Base-by-base conservation (phyloP, 2,113 vertebrate species). In the Sisor rabdophorus region DNA sequence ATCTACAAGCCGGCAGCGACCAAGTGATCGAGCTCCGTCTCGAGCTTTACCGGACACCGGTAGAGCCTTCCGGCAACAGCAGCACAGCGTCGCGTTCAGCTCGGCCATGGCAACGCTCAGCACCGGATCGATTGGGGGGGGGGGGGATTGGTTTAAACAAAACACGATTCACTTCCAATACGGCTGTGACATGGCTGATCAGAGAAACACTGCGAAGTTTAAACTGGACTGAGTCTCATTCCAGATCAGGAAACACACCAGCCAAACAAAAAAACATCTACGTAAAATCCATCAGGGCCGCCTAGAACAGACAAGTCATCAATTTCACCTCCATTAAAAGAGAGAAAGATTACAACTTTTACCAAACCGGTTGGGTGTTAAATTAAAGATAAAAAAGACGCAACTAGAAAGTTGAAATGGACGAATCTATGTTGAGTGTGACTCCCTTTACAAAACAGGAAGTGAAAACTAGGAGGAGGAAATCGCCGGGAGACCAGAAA, bases 31-130 rank as follows among this genome's bases (percentile, higher is more conserved):
- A 85, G 79, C 61, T 81, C 85, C 83, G 84, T 86, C 28, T 83
- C 89, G 36, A 59, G 80, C 75, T 68, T 80, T 79, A 47, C 86
- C 90, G 30, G 89, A 83, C 40, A 82, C 88, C 1, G 89, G 84
- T 20, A 89, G 87, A 71, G 90, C 87, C 80, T 93, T 94, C 69
- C 94, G 90, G 87, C 95, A 96, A 89, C 95, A 95, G 87, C 95
- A 96, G 24, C 94, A 90, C 94, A 95, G 87, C 94, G 95, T 20
- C 93, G 88, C 26, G 92, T 90, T 79, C 56, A 85, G 71, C 36
- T 84, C 82, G 24, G 84, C 79, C 85, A 87, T 86, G 53, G 65
- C 54, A 48, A 70, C 65, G 67, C 71, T 81, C 55, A 71, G 44
- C 47, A 67, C 63, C 52, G 72, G 17, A 36, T 52, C 26, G 76